Percentiles rank a stretch among this genome's conserved stretches.
Evolutionary conservation across 2,888 invertebrate species (phyloP).

Genomic region (Trichacis sp.): DNA sequence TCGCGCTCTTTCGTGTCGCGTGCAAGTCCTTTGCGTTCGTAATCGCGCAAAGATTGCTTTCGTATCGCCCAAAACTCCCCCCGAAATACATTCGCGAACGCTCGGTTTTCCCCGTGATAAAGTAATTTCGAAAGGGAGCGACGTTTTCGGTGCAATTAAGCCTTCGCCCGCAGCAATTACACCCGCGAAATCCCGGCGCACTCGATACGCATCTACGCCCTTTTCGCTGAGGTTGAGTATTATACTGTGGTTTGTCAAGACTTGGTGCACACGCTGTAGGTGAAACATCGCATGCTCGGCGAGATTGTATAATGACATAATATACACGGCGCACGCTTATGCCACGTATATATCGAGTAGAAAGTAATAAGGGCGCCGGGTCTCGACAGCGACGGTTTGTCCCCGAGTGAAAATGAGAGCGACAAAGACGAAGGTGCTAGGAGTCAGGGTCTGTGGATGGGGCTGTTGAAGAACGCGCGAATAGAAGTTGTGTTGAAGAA

Average conservation of each 20-base stretch:
- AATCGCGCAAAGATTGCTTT: too few species aligned
- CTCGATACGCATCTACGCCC: slow-evolving; percentile 4
- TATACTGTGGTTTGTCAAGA: slow-evolving; percentile 37
- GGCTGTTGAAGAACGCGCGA: too few species aligned
- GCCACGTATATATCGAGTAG: slow-evolving; percentile 52
- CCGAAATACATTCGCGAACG: not conserved
- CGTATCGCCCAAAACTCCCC: too few species aligned
- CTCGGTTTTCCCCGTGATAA: not conserved
- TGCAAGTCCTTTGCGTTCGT: slow-evolving; percentile 11
- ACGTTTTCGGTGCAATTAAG: slow-evolving; percentile 6
- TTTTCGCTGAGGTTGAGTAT: slow-evolving; percentile 21
- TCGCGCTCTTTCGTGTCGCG: slow-evolving; percentile 11
- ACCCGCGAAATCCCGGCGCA: not conserved
- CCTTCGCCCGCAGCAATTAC: slow-evolving; percentile 17
- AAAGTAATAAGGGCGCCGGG: slow-evolving; percentile 59
- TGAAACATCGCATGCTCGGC: slow-evolving; percentile 60
- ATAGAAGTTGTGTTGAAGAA: slow-evolving; percentile 5
- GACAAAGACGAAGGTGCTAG: too few species aligned
- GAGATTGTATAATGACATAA: slow-evolving; percentile 68
- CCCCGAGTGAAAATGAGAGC: slow-evolving; percentile 13
- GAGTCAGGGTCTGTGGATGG: too few species aligned
- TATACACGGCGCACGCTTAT: slow-evolving; percentile 62
- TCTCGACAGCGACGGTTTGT: too few species aligned
- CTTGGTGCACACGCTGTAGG: slow-evolving; percentile 32
- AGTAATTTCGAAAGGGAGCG: not conserved